Evolutionary conservation across 1,140 invertebrate genomes (phyloP), one percentile per base, ranked within the genome.

Genomic region (Euura saliciscinereae): DNA sequence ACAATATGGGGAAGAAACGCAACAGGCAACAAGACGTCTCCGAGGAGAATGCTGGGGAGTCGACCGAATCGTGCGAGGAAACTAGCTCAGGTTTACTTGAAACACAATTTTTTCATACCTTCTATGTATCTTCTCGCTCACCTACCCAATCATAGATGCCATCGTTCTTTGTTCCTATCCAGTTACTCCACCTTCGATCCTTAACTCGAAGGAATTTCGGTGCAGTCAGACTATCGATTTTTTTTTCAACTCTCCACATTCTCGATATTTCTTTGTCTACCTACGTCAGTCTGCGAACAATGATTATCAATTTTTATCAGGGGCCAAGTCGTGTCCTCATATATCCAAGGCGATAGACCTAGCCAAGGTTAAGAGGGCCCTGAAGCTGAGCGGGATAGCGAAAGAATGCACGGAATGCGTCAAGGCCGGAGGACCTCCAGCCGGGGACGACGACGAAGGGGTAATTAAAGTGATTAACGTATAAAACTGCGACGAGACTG

Each of bases 341-440:
- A 88, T 94, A 66, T 87, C 88, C 5, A 93, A 93, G 81, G 88
- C 93, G 2, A 90, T 94, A 4, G 92, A 93, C 81, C 80, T 93
- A 64, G 84, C 84, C 4, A 88, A 88, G 64, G 82, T 95, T 69
- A 92, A 91, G 76, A 94, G 93, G 77, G 79, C 84, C 2, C 75
- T 95, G 3, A 90, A 90, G 77, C 81, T 84, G 65, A 88, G 80
- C 68, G 90, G 90, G 0, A 87, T 92, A 74, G 80, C 82, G 10
- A 90, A 83, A 74, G 91, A 91, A 75, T 95, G 92, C 84, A 80
- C 85, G 3, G 87, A 89, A 77, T 95, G 93, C 76, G 88, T 87
- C 69, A 90, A 90, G 71, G 45, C 71, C 8, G 72, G 77, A 8
- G 75, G 81, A 73, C 69, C 72, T 75, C 6, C 83, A 80, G 77